Evolutionary conservation across 2,113 vertebrate genomes (phyloP).

Genomic region (Egretta garzetta): DNA sequence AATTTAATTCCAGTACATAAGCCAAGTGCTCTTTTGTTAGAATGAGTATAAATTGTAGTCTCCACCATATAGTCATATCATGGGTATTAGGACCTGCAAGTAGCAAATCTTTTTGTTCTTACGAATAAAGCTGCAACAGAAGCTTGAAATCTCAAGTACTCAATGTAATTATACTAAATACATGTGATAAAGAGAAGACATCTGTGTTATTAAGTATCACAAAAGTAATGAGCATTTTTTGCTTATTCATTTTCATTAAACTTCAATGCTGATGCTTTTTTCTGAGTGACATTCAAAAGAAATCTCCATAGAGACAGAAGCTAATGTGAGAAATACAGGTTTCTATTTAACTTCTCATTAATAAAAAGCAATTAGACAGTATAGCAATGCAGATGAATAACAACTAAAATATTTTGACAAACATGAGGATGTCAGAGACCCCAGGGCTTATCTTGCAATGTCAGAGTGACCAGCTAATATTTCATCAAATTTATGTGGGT

Average conservation of each 20-base stretch:
- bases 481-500: neutral
- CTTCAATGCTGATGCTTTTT: neutral
- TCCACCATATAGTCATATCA: neutral
- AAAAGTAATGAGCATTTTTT: neutral
- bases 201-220: neutral
- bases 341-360: neutral
- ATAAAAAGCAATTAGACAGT: neutral
- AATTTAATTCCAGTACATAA: neutral
- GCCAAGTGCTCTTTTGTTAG: neutral
- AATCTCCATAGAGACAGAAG: conserved; percentile 18
- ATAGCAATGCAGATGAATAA: neutral
- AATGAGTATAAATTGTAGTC: neutral
- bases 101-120: neutral
- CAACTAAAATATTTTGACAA: neutral
- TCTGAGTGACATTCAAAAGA: neutral
- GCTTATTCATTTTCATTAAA: conserved; percentile 19
- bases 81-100: neutral
- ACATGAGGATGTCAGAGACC: neutral
- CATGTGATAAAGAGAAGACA: conserved; percentile 18
- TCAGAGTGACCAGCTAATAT: neutral
- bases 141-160: conserved; percentile 30
- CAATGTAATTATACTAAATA: neutral
- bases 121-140: neutral
- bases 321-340: neutral
- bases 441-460: neutral